Conservation (phyloP, 2,888 invertebrate genomes). For the Trissolcus japonicus region DNA sequence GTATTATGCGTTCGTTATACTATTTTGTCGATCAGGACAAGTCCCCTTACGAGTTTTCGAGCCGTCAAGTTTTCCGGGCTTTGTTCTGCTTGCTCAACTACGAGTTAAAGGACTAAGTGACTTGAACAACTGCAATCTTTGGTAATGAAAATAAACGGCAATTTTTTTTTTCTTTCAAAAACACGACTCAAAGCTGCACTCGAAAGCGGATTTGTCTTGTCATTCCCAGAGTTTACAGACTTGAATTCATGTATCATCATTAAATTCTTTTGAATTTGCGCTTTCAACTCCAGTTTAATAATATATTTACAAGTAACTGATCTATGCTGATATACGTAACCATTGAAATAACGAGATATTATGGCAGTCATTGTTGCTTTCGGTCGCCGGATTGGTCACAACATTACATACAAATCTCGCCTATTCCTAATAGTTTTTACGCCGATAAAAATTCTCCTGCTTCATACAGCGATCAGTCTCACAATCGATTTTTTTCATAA, state of each 20-base stretch:
- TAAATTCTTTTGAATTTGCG: constrained; percentile 5
- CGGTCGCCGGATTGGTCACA: constrained; percentile 59
- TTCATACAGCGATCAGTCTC: constrained; percentile 76
- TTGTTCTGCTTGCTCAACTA: constrained; percentile 2
- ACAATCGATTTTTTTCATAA: constrained; percentile 68
- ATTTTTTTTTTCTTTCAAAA: background rate
- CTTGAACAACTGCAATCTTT: constrained; percentile 8
- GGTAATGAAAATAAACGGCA: constrained; percentile 5
- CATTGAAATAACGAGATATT: constrained; percentile 71
- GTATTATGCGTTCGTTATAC: constrained; percentile 42
- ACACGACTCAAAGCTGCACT: background rate
- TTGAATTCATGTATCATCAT: constrained; percentile 1
- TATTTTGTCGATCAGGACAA: constrained; percentile 14
- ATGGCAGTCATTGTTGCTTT: constrained; percentile 70
- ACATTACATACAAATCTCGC: constrained; percentile 62
- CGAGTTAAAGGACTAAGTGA: constrained; percentile 1
- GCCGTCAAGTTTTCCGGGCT: background rate
- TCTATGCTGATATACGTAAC: constrained; percentile 66
- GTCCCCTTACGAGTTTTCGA: background rate
- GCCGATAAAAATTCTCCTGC: constrained; percentile 71
- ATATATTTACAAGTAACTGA: constrained; percentile 62
- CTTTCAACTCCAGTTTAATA: constrained; percentile 11
- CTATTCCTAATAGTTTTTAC: constrained; percentile 67
- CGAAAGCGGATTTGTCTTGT: background rate
- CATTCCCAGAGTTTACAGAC: background rate